These are phyloP conservation scores for Phyllotreta striolata DNA, from an alignment of 2,888 invertebrate genomes.

Conservation along the genomic window DNA sequence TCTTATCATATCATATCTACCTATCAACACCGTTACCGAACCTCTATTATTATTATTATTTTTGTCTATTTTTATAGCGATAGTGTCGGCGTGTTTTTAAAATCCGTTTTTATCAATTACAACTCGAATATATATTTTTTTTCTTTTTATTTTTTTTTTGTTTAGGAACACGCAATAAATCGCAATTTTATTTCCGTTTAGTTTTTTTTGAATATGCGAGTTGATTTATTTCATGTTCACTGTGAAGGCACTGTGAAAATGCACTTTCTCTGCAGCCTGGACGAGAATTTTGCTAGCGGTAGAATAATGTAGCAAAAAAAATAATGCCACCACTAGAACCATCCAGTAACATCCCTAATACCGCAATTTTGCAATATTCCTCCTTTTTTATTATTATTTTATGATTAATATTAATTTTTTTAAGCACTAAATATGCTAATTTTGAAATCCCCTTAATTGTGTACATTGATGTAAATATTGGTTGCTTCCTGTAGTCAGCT, in stretches of 20 bases:
- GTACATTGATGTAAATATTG: constrained; percentile 61
- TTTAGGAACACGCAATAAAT: constrained; percentile 8
- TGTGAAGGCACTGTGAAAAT: not conserved
- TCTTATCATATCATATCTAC: constrained; percentile 3
- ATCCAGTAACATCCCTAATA: not conserved
- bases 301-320: constrained; percentile 43
- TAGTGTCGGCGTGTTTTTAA: too few species aligned
- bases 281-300: constrained; percentile 41
- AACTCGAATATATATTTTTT: constrained; percentile 7
- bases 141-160: constrained; percentile 9
- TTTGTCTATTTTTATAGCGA: constrained; percentile 2
- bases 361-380: not conserved
- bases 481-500: constrained; percentile 62
- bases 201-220: not conserved
- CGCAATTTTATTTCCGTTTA: constrained; percentile 7
- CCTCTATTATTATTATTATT: not conserved
- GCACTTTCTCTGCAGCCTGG: constrained; percentile 41
- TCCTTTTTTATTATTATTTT: constrained; percentile 20
- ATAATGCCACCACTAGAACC: constrained; percentile 27
- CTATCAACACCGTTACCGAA: not conserved
- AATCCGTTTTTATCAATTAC: not conserved
- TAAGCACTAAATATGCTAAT: constrained; percentile 59
- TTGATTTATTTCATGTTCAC: too few species aligned
- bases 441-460: constrained; percentile 56
- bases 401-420: constrained; percentile 40